Evolutionary conservation across 2,888 invertebrate species (phyloP).

Genomic region (Nomada hirtipes): DNA sequence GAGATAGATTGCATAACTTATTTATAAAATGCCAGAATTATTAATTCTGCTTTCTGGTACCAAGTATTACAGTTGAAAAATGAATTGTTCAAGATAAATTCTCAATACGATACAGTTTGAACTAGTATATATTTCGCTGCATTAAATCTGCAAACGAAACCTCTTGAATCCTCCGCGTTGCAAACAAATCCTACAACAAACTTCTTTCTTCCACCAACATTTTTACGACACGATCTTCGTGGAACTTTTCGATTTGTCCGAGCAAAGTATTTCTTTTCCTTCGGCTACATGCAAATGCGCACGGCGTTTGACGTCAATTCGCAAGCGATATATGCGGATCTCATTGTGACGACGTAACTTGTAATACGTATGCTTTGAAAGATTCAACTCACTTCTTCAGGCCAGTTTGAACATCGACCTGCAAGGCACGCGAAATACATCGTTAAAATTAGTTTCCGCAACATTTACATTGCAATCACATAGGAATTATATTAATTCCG

Average conservation of each 20-base stretch:
- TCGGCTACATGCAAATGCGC: background rate
- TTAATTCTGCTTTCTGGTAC: too few species aligned
- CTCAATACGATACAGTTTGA: too few species aligned
- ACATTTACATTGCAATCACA: too few species aligned
- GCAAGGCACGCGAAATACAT: too few species aligned
- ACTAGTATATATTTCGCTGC: too few species aligned
- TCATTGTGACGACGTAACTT: slow-evolving; percentile 16
- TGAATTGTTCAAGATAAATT: too few species aligned
- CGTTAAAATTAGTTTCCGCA: too few species aligned
- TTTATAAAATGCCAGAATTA: too few species aligned
- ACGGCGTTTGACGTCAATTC: slow-evolving; percentile 29
- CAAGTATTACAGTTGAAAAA: too few species aligned
- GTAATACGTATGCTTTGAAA: background rate
- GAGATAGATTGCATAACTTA: too few species aligned
- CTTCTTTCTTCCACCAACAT: background rate
- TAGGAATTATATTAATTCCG: background rate
- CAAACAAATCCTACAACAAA: background rate
- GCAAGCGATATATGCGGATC: slow-evolving; percentile 39
- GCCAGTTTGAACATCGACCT: background rate
- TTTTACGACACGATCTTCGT: too few species aligned
- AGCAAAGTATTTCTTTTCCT: background rate
- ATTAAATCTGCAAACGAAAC: too few species aligned
- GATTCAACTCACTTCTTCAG: background rate
- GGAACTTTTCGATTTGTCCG: background rate
- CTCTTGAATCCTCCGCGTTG: background rate